These are phyloP conservation scores for Setophaga coronata DNA, from an alignment of 2,113 vertebrate species.

Conservation along the genomic window DNA sequence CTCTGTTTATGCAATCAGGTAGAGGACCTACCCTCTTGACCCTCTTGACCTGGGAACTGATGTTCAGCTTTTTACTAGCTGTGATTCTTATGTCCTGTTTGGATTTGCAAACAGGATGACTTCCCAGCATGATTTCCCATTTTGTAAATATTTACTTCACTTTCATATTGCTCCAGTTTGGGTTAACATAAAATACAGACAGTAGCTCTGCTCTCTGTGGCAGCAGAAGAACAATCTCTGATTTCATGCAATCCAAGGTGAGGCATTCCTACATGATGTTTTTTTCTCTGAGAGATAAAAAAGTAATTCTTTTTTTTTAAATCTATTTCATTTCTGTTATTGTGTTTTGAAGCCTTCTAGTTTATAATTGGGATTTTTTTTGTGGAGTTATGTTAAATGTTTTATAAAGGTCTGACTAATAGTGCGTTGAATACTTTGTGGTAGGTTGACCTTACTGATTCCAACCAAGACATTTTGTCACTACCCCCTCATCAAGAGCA, in stretches of 20 bases:
- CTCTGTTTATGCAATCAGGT: neutral
- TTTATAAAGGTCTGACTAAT: neutral
- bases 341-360: neutral
- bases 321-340: neutral
- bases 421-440: neutral
- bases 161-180: neutral
- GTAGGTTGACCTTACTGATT: neutral
- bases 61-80: neutral
- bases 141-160: neutral
- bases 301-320: fast-evolving
- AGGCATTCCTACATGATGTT: neutral
- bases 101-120: neutral
- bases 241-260: neutral
- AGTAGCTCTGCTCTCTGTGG: neutral
- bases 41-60: neutral
- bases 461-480: neutral
- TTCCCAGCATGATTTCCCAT: fast-evolving
- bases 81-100: neutral
- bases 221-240: neutral
- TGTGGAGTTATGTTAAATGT: neutral
- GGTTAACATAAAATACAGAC: neutral
- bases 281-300: neutral
- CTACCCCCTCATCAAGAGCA: neutral
- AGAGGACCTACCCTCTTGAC: neutral
- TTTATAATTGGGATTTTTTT: neutral